Conservation (phyloP, 2,797 vertebrate genomes). For the Pristis pectinata region DNA sequence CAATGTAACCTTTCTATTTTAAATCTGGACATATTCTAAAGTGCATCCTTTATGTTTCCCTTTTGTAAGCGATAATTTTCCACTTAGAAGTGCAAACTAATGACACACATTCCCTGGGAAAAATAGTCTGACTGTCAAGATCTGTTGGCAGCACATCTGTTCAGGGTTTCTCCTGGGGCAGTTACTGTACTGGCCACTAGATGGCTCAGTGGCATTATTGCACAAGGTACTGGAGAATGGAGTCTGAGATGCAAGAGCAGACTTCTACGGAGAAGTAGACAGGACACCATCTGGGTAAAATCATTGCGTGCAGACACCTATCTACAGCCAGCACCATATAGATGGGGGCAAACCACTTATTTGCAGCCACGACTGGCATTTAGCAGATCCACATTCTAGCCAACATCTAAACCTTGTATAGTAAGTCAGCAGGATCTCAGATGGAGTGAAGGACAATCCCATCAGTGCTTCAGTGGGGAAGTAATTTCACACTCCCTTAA, state of each 20-base stretch:
- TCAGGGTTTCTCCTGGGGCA: neutral
- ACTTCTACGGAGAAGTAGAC: neutral
- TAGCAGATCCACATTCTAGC: neutral
- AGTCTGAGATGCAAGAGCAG: neutral
- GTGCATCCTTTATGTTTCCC: no score
- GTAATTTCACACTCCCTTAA: no score
- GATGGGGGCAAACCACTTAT: neutral
- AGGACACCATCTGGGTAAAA: neutral
- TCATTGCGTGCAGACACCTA: neutral
- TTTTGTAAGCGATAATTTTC: neutral
- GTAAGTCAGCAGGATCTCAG: neutral
- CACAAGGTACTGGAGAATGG: neutral
- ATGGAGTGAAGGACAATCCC: neutral
- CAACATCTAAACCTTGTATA: neutral
- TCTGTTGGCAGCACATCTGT: neutral
- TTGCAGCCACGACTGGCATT: no score
- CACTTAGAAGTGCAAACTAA: neutral
- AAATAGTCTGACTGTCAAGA: no score
- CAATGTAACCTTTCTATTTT: no score
- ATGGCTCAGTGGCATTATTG: neutral
- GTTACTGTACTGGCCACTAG: neutral
- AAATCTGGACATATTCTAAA: no score
- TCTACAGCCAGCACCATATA: neutral
- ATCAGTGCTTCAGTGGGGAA: no score
- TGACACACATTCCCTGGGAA: no score